Base-by-base conservation (phyloP, 37 sponge, comb jelly and placozoan species). In the Dysidea cf. avara region DNA sequence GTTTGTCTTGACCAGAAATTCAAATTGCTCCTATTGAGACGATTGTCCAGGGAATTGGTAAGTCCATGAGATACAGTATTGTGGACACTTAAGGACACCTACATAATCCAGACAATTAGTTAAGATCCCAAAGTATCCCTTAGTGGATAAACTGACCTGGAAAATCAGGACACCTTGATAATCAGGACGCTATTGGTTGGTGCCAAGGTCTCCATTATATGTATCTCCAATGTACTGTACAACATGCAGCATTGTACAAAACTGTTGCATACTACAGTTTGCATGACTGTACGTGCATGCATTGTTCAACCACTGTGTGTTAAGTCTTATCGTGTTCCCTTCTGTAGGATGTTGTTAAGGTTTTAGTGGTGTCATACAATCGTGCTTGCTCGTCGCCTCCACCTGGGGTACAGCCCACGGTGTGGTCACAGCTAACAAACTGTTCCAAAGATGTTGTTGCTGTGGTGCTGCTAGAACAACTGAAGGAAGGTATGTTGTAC, bases 401-500 rank as follows among this genome's bases (percentile, higher is more conserved):
- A n/a, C 46, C 66, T 7, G 40, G 0, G 14, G 73, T 74, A 74
- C 16, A 2, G 21, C 26, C 16, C 29, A 68, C 56, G 7, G 29
- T 56, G 29, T 81, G 82, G 82, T 47, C 37, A 9, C 1, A 20
- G 20, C 46, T 81, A 20, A 56, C 53, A 37, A 32, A 6, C 3
- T 53, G 26, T 14, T 58, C 66, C 25, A 55, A 54, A 33, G 60
- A 73, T 26, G 36, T 47, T 0, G n/a, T 48, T 56, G 60, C 46
- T 21, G 54, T 28, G 14, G 53, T 73, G 58, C 17, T 56, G 0
- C 35, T 81, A 7, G 61, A 81, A 25, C 58, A 72, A 1, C 74
- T 81, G 21, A 48, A 74, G 16, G 73, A 81, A 66, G 82, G 82
- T 81, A 53, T 26, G 55, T 20, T 38, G 33, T 33, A 31, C 21